These are phyloP conservation scores for Bruchidius siliquastri DNA, from an alignment of 2,888 invertebrate genomes.

Conservation along the genomic window DNA sequence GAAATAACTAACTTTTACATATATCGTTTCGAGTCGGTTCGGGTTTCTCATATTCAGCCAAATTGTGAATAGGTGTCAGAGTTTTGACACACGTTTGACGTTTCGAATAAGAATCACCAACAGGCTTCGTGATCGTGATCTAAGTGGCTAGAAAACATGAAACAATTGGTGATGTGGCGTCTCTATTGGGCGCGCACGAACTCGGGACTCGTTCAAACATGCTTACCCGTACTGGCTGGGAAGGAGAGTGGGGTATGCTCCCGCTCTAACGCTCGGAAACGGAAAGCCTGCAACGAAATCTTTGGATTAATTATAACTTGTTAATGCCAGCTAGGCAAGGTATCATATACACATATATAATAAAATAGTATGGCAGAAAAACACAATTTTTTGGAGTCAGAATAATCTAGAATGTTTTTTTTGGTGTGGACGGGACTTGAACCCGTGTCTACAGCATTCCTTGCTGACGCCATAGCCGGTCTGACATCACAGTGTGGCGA, in stretches of 20 bases:
- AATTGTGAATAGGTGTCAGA: conserved; percentile 42
- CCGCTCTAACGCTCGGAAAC: conserved; percentile 72
- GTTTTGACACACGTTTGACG: not conserved
- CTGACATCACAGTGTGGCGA: too few species aligned
- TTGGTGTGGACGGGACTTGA: too few species aligned
- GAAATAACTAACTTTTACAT: conserved; percentile 47
- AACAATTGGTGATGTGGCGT: conserved; percentile 30
- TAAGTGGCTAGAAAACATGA: conserved; percentile 47
- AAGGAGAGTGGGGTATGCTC: conserved; percentile 68
- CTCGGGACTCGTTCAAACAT: not conserved
- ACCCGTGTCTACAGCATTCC: too few species aligned
- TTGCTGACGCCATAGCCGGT: too few species aligned
- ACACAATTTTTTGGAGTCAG: too few species aligned
- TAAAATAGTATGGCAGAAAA: too few species aligned
- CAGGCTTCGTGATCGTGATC: conserved; percentile 45
- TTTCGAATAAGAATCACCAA: conserved; percentile 44
- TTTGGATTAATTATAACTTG: not conserved
- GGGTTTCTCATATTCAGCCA: conserved; percentile 44
- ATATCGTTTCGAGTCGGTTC: conserved; percentile 42
- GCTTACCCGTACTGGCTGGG: conserved; percentile 86
- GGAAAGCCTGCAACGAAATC: conserved; percentile 57
- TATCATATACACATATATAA: too few species aligned
- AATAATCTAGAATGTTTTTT: too few species aligned
- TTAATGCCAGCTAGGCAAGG: not conserved
- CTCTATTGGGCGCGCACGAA: not conserved